Evolutionary conservation across 64 coral and sea anemone species (phyloP).

Genomic region (Stichodactyla mertensii): DNA sequence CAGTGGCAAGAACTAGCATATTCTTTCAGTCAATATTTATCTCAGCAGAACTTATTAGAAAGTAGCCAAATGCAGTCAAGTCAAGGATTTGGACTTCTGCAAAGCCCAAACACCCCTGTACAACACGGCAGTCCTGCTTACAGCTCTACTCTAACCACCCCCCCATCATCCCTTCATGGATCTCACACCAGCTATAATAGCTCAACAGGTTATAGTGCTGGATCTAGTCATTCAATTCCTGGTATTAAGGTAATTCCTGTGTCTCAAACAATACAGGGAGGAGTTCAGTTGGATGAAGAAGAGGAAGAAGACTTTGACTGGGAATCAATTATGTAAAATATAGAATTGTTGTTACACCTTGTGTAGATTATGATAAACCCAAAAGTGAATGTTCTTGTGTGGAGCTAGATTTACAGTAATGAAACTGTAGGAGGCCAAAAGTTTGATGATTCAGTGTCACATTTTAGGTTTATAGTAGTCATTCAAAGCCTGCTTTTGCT

Average conservation of each 20-base stretch:
- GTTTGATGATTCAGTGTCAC: too few species aligned
- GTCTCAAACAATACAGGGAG: slow-evolving; percentile 24
- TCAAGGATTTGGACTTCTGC: slow-evolving; percentile 25
- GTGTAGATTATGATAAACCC: background rate
- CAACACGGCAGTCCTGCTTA: slow-evolving; percentile 7
- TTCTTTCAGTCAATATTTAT: slow-evolving; percentile 90
- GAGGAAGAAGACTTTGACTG: slow-evolving; percentile 97
- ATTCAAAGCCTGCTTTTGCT: too few species aligned
- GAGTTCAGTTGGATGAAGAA: slow-evolving; percentile 60
- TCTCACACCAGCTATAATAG: slow-evolving; percentile 74
- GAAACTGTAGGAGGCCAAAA: too few species aligned
- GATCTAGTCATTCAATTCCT: slow-evolving; percentile 42
- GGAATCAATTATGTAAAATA: slow-evolving; percentile 89
- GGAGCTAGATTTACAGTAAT: too few species aligned
- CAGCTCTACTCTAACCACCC: slow-evolving; percentile 27
- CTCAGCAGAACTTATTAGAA: slow-evolving; percentile 41
- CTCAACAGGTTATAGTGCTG: slow-evolving; percentile 54
- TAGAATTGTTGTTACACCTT: background rate
- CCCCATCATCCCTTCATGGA: slow-evolving; percentile 58
- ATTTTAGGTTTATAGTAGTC: too few species aligned
- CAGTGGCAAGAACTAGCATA: slow-evolving; percentile 96
- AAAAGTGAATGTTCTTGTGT: background rate
- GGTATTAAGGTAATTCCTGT: slow-evolving; percentile 72
- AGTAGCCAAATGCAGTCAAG: slow-evolving; percentile 19
- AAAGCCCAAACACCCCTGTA: slow-evolving; percentile 8